phyloP scores from a whole-genome alignment of 2,113 vertebrate genomes.

The Rhinopomastus cyanomelas region DNA sequence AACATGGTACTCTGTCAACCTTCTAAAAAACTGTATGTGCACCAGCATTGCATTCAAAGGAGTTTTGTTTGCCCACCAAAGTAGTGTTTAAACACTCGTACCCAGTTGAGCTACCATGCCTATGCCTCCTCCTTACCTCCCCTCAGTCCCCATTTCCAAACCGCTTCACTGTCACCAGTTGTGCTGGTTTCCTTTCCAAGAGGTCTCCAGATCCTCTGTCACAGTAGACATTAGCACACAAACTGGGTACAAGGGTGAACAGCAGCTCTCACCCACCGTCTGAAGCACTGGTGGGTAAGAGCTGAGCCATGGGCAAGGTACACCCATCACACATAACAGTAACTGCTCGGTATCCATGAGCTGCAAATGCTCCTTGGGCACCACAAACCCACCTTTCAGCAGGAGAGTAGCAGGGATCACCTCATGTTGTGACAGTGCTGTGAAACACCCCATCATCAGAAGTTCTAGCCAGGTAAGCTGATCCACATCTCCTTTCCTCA shows the following conservation, averaged over 20 bases:
- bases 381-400: background rate
- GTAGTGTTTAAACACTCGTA: background rate
- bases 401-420: background rate
- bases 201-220: background rate
- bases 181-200: background rate
- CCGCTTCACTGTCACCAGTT: background rate
- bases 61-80: background rate
- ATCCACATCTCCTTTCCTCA: background rate
- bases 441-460: background rate
- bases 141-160: background rate
- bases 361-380: background rate
- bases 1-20: background rate
- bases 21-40: background rate
- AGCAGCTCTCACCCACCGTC: background rate
- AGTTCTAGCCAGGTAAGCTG: background rate
- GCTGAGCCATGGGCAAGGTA: background rate
- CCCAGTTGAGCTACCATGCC: background rate
- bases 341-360: background rate
- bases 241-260: rapidly evolving
- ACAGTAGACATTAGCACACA: rapidly evolving
- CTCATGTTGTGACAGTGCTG: background rate
- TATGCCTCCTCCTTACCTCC: background rate
- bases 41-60: background rate
- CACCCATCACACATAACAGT: rapidly evolving
- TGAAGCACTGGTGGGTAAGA: background rate